Evolutionary conservation across 1,140 invertebrate genomes (phyloP), one percentile per base, ranked within the genome.

Genomic region (Diorhabda elongata): DNA sequence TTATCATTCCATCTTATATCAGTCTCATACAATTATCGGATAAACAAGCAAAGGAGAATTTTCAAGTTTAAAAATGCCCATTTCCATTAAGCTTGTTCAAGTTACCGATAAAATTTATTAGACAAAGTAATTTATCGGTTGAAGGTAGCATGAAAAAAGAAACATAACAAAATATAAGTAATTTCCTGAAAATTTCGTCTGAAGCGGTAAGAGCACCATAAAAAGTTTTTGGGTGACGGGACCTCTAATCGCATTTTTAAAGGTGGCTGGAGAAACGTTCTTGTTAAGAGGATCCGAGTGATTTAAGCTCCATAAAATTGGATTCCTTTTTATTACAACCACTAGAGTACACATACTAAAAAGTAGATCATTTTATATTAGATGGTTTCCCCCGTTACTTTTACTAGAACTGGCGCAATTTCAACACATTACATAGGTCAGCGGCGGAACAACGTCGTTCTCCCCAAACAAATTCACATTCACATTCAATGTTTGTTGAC

Each of bases 241-340:
- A n/a, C n/a, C 47, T 52, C n/a, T 52, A 52, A 52, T 52, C 47
- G 47, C n/a, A 52, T 52, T 52, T 52, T 52, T 52, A 52, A 52
- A 52, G 47, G 47, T 52, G 47, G 47, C 47, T 52, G 47, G 47
- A 52, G 47, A 52, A 52, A 52, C 47, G 59, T 41, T 61, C 3
- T 41, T 42, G 42, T 61, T 61, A 43, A 61, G 59, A 61, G 59
- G 59, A 61, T 61, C 42, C 59, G 42, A 42, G 59, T 61, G 59
- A 61, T 61, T 61, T 61, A 61, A 61, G 59, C 59, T 42, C 59
- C 59, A 61, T 61, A 61, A 61, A 61, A 61, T 61, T 61, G 59
- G 59, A 61, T 61, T 61, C 42, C 47, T 61, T 41, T 61, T 61
- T 61, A 61, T 61, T 61, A 61, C 42, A 26, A 26, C 26, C 41